These are phyloP conservation scores for Sthenelais limicola DNA, from an alignment of 2,888 invertebrate species.

Conservation along the genomic window DNA sequence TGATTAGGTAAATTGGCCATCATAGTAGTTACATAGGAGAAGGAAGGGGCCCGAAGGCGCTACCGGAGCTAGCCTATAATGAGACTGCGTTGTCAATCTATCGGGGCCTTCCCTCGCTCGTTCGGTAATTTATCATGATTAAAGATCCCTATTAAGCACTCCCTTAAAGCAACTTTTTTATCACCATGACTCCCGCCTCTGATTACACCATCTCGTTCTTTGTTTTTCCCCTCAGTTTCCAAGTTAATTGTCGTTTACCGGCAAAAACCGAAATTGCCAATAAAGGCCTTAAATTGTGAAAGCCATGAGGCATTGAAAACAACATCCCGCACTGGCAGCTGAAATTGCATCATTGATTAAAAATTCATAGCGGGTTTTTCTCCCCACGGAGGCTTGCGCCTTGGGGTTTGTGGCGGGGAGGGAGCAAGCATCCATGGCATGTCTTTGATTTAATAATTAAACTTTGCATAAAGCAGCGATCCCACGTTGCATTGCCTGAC, in stretches of 20 bases:
- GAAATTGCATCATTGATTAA: conserved; percentile 36
- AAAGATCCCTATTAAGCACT: conserved; percentile 29
- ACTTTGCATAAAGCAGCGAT: not conserved
- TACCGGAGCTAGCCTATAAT: not conserved
- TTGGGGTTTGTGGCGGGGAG: not conserved
- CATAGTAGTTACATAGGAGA: conserved; percentile 7
- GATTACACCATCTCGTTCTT: conserved; percentile 16
- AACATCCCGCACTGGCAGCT: conserved; percentile 30
- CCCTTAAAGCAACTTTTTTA: conserved; percentile 26
- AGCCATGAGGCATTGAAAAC: conserved; percentile 32
- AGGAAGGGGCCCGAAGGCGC: not conserved
- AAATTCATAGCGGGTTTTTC: conserved; percentile 32
- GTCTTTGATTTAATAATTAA: conserved; percentile 8
- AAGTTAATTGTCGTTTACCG: conserved; percentile 34
- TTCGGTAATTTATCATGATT: conserved; percentile 31
- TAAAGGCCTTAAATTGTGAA: conserved; percentile 23
- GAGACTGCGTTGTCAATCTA: conserved; percentile 28
- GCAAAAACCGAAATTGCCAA: conserved; percentile 25
- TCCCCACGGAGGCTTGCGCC: not conserved
- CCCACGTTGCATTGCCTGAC: too few relatives aligned
- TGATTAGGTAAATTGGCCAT: conserved; percentile 27
- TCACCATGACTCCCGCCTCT: conserved; percentile 26
- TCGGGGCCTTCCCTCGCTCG: conserved; percentile 20
- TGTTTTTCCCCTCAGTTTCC: conserved; percentile 22
- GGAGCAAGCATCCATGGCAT: not conserved